Evolutionary conservation across 2,888 invertebrate genomes (phyloP), one percentile per base, ranked within the genome.

Genomic region (Ferrisia virgata): DNA sequence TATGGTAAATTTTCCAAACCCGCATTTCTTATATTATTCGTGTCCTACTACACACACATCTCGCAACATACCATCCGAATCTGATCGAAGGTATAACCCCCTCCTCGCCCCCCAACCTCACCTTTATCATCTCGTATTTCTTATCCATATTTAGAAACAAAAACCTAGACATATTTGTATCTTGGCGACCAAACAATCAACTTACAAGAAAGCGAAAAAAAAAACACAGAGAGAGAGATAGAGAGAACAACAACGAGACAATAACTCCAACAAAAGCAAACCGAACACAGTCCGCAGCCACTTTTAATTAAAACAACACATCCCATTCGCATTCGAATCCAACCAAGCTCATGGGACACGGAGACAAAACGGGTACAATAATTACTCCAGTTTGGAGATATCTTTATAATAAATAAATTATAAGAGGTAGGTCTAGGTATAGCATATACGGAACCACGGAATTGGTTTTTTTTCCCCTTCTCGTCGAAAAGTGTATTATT

Each of bases 311-410:
- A 64, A 64, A 28, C 58, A 13, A 64, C 58, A 28, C 58, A 64
- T 64, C 58, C 18, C 18, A 43, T 43, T 43, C 43, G 18, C 3
- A 40, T 40, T 40, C 40, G 5, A 40, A 2, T 2, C 40, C 47
- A 3, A 6, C 11, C 58, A 64, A n/a, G n/a, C n/a, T n/a, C n/a
- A n/a, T n/a, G n/a, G n/a, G n/a, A n/a, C n/a, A n/a, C n/a, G n/a
- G n/a, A n/a, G n/a, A n/a, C n/a, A n/a, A n/a, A n/a, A 64, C 58
- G 25, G 58, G 58, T 64, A 64, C 58, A 64, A 64, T 64, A 64
- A 64, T 64, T 64, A 64, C 58, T 64, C 58, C 58, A 28, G 58
- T 64, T 64, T 18, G 18, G 1, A 47, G 47, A 47, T 47, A 47
- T 47, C 47, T 47, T 47, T 8, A 36, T 47, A 47, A 18, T 18